Percentiles rank a stretch among this genome's conserved stretches.
These are phyloP conservation scores for Horisme vitalbata DNA, from an alignment of 2,888 invertebrate species.

Conservation along the genomic window DNA sequence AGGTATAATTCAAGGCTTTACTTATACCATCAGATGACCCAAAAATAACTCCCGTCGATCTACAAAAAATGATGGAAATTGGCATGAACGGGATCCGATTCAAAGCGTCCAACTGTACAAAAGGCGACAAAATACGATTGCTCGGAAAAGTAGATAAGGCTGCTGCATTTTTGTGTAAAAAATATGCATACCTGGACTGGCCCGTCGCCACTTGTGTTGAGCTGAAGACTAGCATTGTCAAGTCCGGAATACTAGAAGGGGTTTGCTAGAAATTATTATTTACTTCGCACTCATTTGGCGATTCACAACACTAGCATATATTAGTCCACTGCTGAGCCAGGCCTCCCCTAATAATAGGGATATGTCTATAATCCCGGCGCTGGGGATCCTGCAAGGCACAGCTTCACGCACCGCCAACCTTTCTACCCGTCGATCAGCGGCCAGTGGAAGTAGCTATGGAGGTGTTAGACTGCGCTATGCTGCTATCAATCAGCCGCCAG, in stretches of 20 bases:
- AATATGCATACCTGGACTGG: conserved; percentile 74
- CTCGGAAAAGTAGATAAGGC: conserved; percentile 59
- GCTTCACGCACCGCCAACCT: too few species aligned
- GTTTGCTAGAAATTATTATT: conserved; percentile 29
- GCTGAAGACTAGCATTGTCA: conserved; percentile 92
- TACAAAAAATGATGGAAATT: conserved; percentile 71
- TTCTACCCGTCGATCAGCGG: too few species aligned
- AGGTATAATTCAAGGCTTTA: too few species aligned
- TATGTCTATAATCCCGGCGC: too few species aligned
- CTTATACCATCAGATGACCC: conserved; percentile 41
- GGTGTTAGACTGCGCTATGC: too few species aligned
- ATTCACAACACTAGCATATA: too few species aligned
- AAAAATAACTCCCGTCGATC: conserved; percentile 49
- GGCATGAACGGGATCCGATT: conserved; percentile 74
- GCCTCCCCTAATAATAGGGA: too few species aligned
- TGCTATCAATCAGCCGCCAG: too few species aligned
- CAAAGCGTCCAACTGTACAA: conserved; percentile 48
- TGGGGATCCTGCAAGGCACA: too few species aligned
- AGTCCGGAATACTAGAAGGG: conserved; percentile 81
- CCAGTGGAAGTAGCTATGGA: too few species aligned
- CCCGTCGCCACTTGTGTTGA: conserved; percentile 92
- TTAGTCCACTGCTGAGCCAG: too few species aligned
- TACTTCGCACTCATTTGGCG: too few species aligned
- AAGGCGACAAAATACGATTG: conserved; percentile 52
- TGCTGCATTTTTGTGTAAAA: conserved; percentile 77